Conservation (phyloP, 2,888 invertebrate species). For the Bugula neritina region DNA sequence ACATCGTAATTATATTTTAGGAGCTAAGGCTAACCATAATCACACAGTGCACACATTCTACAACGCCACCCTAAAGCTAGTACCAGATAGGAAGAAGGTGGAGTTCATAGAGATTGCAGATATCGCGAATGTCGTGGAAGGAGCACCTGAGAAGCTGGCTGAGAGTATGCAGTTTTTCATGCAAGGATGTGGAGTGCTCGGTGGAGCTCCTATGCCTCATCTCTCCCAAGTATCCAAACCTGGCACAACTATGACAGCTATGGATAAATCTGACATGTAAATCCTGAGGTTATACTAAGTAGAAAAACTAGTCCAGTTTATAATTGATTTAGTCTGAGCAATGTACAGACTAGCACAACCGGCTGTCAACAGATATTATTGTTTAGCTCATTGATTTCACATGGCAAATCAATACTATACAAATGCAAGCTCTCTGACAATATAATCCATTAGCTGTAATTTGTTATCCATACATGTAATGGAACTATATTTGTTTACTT, state of each 20-base stretch:
- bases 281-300: too few relatives aligned
- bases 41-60: slow-evolving; percentile 63
- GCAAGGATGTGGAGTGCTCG: slow-evolving; percentile 68
- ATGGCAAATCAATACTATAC: too few relatives aligned
- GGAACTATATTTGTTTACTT: too few relatives aligned
- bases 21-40: slow-evolving; percentile 70
- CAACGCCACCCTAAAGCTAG: slow-evolving; percentile 39
- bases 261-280: slow-evolving; percentile 23
- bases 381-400: too few relatives aligned
- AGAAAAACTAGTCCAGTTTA: too few relatives aligned
- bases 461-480: too few relatives aligned
- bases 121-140: slow-evolving; percentile 78
- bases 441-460: too few relatives aligned
- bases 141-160: slow-evolving; percentile 72
- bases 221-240: neutral
- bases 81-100: slow-evolving; percentile 68
- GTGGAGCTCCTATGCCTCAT: slow-evolving; percentile 24
- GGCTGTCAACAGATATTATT: too few relatives aligned
- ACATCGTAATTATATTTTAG: too few relatives aligned
- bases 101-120: slow-evolving; percentile 74
- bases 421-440: too few relatives aligned
- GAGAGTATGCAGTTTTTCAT: slow-evolving; percentile 80
- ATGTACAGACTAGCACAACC: too few relatives aligned
- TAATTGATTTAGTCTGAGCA: too few relatives aligned
- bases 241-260: neutral